Evolutionary conservation across 2,797 vertebrate species (phyloP), one percentile per base, ranked within the genome.

Genomic region (Acipenser ruthenus): DNA sequence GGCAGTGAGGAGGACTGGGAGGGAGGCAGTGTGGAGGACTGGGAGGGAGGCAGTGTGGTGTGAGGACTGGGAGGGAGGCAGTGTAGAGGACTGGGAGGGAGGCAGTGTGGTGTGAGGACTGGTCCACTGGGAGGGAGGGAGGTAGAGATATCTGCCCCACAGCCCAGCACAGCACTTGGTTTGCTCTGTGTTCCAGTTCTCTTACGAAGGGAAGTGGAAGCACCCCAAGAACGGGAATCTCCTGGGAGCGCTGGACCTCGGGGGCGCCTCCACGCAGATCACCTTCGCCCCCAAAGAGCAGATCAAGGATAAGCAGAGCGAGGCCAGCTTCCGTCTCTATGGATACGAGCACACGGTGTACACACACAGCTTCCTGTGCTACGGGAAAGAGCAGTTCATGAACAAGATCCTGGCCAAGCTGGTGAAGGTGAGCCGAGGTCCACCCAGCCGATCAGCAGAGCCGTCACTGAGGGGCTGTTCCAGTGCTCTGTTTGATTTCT

Each of bases 361-460:
- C 81, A 92, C 93, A 0, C 92, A 94, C 78, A 96, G 94, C 82
- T 91, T 92, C 83, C 89, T 94, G 65, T 96, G 94, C 77, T 95
- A 91, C 0, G 93, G 94, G 1, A 82, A 77, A 1, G 87, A 79
- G 65, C 89, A 95, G 81, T 76, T 85, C 51, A 77, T 94, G 51
- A 85, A 68, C 66, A 78, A 71, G 53, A 80, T 90, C 64, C 70
- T 85, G 73, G 87, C 84, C 60, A 75, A 82, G 9, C n/a, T 89
- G 2, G 4, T 87, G 12, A 71, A 77, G 84, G 88, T 89, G 48
- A 65, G 62, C 66, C 10, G 10, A 12, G 49, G 13, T 18, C 7
- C 60, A 9, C 37, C n/a, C 15, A 62, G 55, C 2, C 49, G 50
- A 12, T n/a, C 49, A 50, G 11, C 2, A 18, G 50, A 49, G 58